These are phyloP conservation scores for Nansenia antarctica DNA, from an alignment of 2,113 vertebrate species.

Conservation along the genomic window DNA sequence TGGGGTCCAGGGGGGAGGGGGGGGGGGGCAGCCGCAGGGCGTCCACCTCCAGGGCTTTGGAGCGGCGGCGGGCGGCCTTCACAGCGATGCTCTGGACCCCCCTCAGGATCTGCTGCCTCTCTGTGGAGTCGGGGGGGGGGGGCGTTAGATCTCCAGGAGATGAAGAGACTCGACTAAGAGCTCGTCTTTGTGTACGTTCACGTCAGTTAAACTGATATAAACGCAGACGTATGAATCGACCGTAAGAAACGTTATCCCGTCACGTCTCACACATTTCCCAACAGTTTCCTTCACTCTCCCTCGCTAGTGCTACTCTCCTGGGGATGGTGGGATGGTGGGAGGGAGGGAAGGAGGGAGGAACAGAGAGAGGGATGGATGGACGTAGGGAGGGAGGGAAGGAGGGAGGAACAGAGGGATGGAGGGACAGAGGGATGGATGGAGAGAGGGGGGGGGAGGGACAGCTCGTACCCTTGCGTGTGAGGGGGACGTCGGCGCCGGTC, in stretches of 20 bases:
- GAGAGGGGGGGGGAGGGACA: no score
- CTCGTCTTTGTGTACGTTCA: background rate
- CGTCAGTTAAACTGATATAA: no score
- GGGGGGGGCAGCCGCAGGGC: slow-evolving; percentile 61
- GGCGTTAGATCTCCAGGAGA: background rate
- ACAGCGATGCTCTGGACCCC: slow-evolving; percentile 78
- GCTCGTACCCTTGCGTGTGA: slow-evolving; percentile 73
- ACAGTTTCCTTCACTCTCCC: background rate
- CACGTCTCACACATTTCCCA: background rate
- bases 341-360: no score
- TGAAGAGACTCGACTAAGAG: background rate
- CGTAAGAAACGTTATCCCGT: no score
- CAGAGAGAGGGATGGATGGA: no score
- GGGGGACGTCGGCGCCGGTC: slow-evolving; percentile 67
- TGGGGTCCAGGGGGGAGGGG: slow-evolving; percentile 68
- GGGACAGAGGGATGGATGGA: no score
- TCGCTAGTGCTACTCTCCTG: background rate
- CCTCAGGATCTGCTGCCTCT: slow-evolving; percentile 76
- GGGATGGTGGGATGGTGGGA: no score
- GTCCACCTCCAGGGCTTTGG: slow-evolving; percentile 71
- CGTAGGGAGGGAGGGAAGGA: no score
- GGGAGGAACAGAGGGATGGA: no score
- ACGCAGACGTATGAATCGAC: no score
- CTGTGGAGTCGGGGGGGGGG: slow-evolving; percentile 50
- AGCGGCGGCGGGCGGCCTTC: slow-evolving; percentile 76